Evolutionary conservation across 2,113 vertebrate genomes (phyloP), one percentile per base, ranked within the genome.

Genomic region (Euleptes europaea): DNA sequence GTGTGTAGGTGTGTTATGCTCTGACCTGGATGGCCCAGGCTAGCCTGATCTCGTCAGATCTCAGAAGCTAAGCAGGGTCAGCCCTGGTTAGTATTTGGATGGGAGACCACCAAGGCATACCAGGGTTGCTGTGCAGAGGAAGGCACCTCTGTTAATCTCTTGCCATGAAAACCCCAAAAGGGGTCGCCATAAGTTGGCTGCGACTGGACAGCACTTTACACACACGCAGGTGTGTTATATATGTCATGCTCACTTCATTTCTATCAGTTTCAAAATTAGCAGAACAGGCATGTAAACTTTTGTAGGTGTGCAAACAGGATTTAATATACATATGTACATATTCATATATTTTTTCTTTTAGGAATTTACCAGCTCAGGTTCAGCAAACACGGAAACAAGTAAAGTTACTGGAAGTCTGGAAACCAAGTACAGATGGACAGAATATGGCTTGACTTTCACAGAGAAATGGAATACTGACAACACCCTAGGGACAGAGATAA

Each of bases 401-500:
- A 99, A 99, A 96, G 98, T 99, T 49, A 95, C 95, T 0, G 98
- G 98, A 78, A 98, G 97, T 71, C 94, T 99, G 97, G 98, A 99
- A 97, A 99, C 98, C 91, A 99, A 99, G 94, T 99, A 99, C 94
- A 97, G 96, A 81, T 99, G 98, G 98, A 95, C 95, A 0, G 98
- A 99, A 84, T 98, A 98, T 0, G 98, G 98, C 1, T 92, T 99
- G 92, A 98, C 98, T 12, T 98, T 99, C 90, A 99, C 97, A 9
- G 98, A 99, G 82, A 99, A 99, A 89, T 99, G 98, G 98, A 99
- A 99, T 95, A 99, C 98, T 0, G 98, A 99, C 93, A 99, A 99
- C 94, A 99, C 98, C 0, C 94, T 99, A 19, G 98, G 98, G 79
- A 99, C 98, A 0, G 98, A 99, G 96, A 98, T 99, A 89, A 98